Conservation (phyloP, 2,113 vertebrate genomes). For the Halcyon senegalensis region DNA sequence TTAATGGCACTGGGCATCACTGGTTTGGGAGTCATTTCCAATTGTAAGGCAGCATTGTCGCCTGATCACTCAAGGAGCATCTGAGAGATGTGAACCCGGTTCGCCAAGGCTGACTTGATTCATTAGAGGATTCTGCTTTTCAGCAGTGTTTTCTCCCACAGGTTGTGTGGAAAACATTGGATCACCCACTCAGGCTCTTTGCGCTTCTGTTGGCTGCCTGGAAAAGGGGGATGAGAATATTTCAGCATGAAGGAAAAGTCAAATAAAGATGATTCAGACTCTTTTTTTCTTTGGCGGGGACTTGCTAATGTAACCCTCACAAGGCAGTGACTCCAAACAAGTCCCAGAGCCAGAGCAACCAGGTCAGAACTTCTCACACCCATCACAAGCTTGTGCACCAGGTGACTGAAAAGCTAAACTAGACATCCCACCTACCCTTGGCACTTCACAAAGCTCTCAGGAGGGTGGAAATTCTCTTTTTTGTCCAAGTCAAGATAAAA, state of each 20-base stretch:
- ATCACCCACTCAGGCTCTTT: not conserved
- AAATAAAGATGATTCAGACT: not conserved
- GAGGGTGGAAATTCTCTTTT: not conserved
- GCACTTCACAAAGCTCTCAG: not conserved
- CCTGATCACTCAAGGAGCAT: not conserved
- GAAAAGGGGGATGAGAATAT: not conserved
- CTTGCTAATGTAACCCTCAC: not conserved
- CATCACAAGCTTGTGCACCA: fast-evolving
- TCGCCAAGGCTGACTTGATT: fast-evolving
- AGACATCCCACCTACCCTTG: not conserved
- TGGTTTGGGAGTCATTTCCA: not conserved
- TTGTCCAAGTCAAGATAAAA: not conserved
- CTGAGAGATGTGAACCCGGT: not conserved
- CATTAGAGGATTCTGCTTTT: not conserved
- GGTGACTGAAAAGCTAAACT: not conserved
- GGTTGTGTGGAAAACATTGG: not conserved
- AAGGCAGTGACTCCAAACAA: fast-evolving
- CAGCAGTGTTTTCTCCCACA: not conserved
- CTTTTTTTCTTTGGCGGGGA: too few relatives aligned
- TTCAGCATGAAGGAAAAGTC: not conserved
- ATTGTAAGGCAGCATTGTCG: fast-evolving
- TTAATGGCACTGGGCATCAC: not conserved
- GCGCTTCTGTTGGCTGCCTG: not conserved
- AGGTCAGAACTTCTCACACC: not conserved
- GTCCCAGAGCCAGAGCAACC: not conserved